Percentiles rank a stretch among this genome's conserved stretches.
Evolutionary conservation across 2,113 vertebrate species (phyloP).

Genomic region (Bubo scandiacus): DNA sequence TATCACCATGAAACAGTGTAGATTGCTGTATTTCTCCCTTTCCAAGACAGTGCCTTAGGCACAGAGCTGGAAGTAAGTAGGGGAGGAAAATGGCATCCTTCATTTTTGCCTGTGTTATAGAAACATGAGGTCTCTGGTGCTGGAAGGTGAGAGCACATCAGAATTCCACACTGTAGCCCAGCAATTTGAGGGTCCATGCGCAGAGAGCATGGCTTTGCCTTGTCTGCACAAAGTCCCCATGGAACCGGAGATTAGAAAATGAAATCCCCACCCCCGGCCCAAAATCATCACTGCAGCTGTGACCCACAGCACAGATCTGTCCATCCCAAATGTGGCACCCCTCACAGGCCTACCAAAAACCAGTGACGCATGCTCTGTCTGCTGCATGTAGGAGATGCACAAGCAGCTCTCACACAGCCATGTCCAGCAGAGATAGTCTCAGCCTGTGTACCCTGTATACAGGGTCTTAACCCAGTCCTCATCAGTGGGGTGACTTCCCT

Average conservation of each 20-base stretch:
- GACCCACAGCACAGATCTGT: background rate
- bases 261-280: fast-evolving
- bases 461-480: background rate
- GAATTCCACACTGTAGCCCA: background rate
- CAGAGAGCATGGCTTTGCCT: background rate
- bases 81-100: background rate
- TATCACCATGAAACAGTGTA: background rate
- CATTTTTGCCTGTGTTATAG: background rate
- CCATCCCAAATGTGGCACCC: background rate
- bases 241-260: background rate
- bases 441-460: background rate
- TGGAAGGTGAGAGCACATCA: background rate
- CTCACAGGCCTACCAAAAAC: background rate
- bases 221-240: background rate
- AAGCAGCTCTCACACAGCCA: background rate
- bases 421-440: background rate
- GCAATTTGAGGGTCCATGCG: background rate
- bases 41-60: background rate
- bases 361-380: fast-evolving
- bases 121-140: background rate
- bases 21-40: background rate
- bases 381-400: fast-evolving
- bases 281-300: background rate
- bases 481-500: background rate
- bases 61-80: background rate